Evolutionary conservation across 2,888 invertebrate genomes (phyloP), one percentile per base, ranked within the genome.

Genomic region (Dinocampus coccinellae): DNA sequence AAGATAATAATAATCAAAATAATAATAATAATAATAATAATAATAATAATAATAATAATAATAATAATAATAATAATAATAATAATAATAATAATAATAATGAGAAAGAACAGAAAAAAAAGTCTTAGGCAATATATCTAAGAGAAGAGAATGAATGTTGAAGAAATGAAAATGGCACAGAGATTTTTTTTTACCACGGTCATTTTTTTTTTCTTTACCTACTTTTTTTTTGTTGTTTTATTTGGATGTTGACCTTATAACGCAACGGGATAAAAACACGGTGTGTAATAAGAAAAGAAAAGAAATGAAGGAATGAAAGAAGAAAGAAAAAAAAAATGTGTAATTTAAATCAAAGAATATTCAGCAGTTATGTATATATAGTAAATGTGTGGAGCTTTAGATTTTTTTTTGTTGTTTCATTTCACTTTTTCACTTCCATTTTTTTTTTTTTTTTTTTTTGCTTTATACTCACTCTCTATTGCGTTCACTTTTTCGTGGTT

Each of bases 131-230:
- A 24, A 62, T n/a, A 62, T 22, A 39, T 4, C 16, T 20, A 16
- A 7, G 22, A 22, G 20, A 24, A 62, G n/a, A 55, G 13, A 55
- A 9, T 24, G 62, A 24, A 62, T 22, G 42, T 42, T 62, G 39
- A 22, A 42, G 22, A 62, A 62, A 62, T 42, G 62, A 42, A 20
- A 62, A 62, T 62, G 22, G 13, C 39, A 62, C 47, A 47, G 16
- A 47, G 16, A 16, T 47, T 47, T 47, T 47, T n/a, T n/a, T n/a
- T n/a, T n/a, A n/a, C n/a, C n/a, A n/a, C n/a, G n/a, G n/a, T n/a
- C n/a, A n/a, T n/a, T n/a, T n/a, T n/a, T n/a, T 9, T 10, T 22
- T 16, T 47, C 16, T 47, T 47, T n/a, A 16, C 24, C 53, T 53
- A n/a, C n/a, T n/a, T 20, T 20, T 20, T 39, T 39, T 39, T 39